These are phyloP conservation scores for Hiodon alosoides DNA, from an alignment of 2,113 vertebrate species.

Conservation along the genomic window DNA sequence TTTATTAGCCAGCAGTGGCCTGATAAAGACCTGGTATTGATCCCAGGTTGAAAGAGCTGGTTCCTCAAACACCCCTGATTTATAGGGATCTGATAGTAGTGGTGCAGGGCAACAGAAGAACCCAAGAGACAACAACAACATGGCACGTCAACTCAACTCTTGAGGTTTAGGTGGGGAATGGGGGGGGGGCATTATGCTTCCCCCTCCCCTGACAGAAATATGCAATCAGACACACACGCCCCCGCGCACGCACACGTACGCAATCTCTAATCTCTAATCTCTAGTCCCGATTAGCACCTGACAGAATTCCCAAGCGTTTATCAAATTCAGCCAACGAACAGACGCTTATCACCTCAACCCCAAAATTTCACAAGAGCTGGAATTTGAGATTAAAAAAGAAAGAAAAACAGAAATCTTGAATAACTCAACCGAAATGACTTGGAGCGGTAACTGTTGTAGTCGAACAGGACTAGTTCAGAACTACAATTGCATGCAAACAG, in stretches of 20 bases:
- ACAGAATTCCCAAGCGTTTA: constrained; percentile 75
- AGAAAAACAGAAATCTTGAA: constrained; percentile 60
- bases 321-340: constrained; percentile 63
- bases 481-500: too few relatives aligned
- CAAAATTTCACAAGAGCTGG: constrained; percentile 69
- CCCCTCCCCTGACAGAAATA: constrained; percentile 3
- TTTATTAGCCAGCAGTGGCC: constrained; percentile 68
- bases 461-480: constrained; percentile 27
- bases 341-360: constrained; percentile 60
- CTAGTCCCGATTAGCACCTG: constrained; percentile 72
- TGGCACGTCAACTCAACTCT: constrained; percentile 27
- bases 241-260: constrained; percentile 33
- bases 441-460: constrained; percentile 48
- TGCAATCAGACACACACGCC: constrained; percentile 25
- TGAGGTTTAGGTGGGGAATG: constrained; percentile 1
- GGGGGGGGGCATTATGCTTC: not conserved
- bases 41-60: constrained; percentile 73
- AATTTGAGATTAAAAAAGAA: constrained; percentile 64
- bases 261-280: constrained; percentile 62
- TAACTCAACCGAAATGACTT: constrained; percentile 61
- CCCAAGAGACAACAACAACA: constrained; percentile 45
- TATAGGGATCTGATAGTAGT: constrained; percentile 68
- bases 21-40: constrained; percentile 73
- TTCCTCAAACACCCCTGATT: constrained; percentile 73
- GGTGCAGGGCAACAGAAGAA: constrained; percentile 59